Conservation (phyloP, 1,140 invertebrate species). For the Dreissena rostriformis region DNA sequence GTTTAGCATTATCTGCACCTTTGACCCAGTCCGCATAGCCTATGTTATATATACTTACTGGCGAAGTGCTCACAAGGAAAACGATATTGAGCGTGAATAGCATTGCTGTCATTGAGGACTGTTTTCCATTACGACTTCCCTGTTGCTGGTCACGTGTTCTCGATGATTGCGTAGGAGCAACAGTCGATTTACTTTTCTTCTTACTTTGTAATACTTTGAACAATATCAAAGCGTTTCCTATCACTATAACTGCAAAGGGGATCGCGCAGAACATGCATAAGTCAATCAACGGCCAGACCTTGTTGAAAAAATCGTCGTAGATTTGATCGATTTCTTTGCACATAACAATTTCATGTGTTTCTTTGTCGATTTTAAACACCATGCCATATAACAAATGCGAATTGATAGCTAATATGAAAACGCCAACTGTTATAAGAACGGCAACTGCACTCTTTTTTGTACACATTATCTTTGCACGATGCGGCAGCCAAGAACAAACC, state of each 20-base stretch:
- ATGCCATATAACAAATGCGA: slow-evolving; percentile 62
- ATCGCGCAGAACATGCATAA: slow-evolving; percentile 44
- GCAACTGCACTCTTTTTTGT: slow-evolving; percentile 49
- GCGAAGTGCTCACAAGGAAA: slow-evolving; percentile 61
- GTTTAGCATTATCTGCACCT: background rate
- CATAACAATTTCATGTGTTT: background rate
- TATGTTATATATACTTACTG: slow-evolving; percentile 65
- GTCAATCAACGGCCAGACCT: slow-evolving; percentile 54
- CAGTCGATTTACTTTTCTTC: slow-evolving; percentile 26
- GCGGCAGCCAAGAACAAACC: slow-evolving; percentile 66
- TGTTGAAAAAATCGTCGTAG: slow-evolving; percentile 46
- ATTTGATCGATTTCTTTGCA: slow-evolving; percentile 17
- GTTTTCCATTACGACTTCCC: background rate
- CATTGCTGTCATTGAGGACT: slow-evolving; percentile 64
- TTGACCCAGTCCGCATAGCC: slow-evolving; percentile 41
- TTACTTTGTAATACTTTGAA: slow-evolving; percentile 48
- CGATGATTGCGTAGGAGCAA: background rate
- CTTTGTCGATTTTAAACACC: background rate
- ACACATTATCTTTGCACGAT: slow-evolving; percentile 56
- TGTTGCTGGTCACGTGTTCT: background rate
- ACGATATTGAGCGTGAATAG: slow-evolving; percentile 61
- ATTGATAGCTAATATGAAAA: slow-evolving; percentile 59
- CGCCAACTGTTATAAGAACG: slow-evolving; percentile 39
- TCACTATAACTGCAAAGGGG: slow-evolving; percentile 37
- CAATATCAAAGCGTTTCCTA: slow-evolving; percentile 37